A percentile compares a stretch with the other conserved stretches of the same genome.
Conservation (phyloP, 2,797 vertebrate species). For the Siniperca scherzeri region DNA sequence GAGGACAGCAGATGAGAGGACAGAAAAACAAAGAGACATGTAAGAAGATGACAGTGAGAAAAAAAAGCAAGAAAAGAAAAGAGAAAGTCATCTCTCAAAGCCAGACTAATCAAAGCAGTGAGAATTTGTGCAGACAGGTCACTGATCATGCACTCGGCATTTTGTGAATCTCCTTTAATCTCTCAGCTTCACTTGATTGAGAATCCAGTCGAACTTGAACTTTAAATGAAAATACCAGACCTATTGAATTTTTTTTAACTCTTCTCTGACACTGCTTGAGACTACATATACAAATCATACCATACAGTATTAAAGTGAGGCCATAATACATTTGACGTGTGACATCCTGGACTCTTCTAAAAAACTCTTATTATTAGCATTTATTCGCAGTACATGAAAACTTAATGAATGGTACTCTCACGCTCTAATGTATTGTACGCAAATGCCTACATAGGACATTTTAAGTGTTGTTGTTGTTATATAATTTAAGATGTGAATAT, state of each 20-base stretch:
- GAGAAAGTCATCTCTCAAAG: slow-evolving; percentile 35
- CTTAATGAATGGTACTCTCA: not conserved
- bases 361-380: not conserved
- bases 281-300: not conserved
- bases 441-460: not conserved
- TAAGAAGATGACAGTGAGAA: not conserved
- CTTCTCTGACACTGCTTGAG: not conserved
- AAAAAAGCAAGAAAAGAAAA: not conserved
- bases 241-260: slow-evolving; percentile 17
- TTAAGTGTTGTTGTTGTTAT: not conserved
- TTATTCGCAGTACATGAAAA: not conserved
- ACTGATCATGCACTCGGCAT: slow-evolving; percentile 64
- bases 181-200: slow-evolving; percentile 62
- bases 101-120: slow-evolving; percentile 63
- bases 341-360: slow-evolving; percentile 1
- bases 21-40: slow-evolving; percentile 24
- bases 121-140: slow-evolving; percentile 54
- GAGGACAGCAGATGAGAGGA: not conserved
- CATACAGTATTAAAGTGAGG: not conserved
- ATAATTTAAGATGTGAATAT: slow-evolving; percentile 9
- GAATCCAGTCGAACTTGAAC: slow-evolving; percentile 72
- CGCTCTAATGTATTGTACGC: not conserved
- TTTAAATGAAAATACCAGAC: slow-evolving; percentile 75
- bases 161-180: slow-evolving; percentile 76
- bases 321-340: not conserved